Evolutionary conservation across 2,797 vertebrate species (phyloP).

Genomic region (Lepidocolaptes lacrymiger): DNA sequence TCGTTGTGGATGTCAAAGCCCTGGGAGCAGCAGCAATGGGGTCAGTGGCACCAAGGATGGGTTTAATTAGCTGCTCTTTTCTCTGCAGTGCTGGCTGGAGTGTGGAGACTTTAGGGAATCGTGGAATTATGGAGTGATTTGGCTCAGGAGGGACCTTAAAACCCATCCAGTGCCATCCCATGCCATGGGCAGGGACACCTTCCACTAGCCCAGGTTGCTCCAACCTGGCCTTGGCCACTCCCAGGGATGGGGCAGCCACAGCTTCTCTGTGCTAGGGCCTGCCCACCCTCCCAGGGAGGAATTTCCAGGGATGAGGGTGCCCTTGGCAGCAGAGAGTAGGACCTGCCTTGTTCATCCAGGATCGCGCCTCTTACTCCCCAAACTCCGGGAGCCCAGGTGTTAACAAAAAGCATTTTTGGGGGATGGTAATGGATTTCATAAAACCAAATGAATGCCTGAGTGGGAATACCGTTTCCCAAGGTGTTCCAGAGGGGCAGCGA

Average conservation of each 20-base stretch:
- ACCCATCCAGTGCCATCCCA: not conserved
- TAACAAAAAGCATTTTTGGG: accelerated
- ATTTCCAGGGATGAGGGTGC: not conserved
- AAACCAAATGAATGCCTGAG: not conserved
- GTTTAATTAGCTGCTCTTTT: not conserved
- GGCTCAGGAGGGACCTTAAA: too few species aligned
- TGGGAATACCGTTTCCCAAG: not conserved
- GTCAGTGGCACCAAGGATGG: not conserved
- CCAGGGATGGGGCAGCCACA: not conserved
- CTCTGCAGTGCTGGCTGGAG: not conserved
- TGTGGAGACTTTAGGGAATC: not conserved
- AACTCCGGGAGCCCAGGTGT: accelerated
- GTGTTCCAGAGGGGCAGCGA: not conserved
- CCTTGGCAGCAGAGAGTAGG: not conserved
- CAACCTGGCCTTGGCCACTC: not conserved
- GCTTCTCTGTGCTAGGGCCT: not conserved
- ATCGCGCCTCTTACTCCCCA: not conserved
- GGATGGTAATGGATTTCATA: accelerated
- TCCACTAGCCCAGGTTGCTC: not conserved
- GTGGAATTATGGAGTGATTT: too few species aligned
- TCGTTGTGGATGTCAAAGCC: not conserved
- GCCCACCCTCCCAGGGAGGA: not conserved
- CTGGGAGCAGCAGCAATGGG: not conserved
- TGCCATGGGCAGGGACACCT: not conserved
- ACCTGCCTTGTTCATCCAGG: not conserved